Conservation (phyloP, 2,113 vertebrate species). For the Narcine bancroftii region DNA sequence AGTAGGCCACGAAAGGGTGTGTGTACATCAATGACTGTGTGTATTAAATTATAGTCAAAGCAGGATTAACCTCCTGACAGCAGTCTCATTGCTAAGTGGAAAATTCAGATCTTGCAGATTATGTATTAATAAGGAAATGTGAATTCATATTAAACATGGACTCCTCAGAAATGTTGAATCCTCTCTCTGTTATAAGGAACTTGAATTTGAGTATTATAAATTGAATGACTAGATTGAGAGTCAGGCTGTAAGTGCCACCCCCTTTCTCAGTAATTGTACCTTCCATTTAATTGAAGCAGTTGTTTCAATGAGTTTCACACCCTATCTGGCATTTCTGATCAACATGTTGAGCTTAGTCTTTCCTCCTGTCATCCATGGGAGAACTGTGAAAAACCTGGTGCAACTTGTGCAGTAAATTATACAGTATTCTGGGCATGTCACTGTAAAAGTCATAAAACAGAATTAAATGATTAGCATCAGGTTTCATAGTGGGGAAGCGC, state of each 20-base stretch:
- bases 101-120: background rate
- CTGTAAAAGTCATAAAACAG: background rate
- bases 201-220: constrained; percentile 9
- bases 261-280: constrained; percentile 4
- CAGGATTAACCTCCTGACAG: background rate
- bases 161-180: background rate
- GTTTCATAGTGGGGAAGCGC: background rate
- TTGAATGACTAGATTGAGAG: background rate
- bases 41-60: background rate
- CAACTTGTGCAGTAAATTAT: background rate
- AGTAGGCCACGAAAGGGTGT: background rate
- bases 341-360: background rate
- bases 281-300: constrained; percentile 30
- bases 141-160: background rate
- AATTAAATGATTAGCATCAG: background rate
- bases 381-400: background rate
- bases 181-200: background rate
- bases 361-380: background rate
- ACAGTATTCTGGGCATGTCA: constrained; percentile 18
- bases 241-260: background rate
- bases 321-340: constrained; percentile 12
- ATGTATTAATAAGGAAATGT: background rate
- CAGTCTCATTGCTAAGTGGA: background rate
- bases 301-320: constrained; percentile 24
- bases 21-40: too few species aligned